phyloP scores from a whole-genome alignment of 2,888 invertebrate genomes.

The Drosophila flavopinicola region DNA sequence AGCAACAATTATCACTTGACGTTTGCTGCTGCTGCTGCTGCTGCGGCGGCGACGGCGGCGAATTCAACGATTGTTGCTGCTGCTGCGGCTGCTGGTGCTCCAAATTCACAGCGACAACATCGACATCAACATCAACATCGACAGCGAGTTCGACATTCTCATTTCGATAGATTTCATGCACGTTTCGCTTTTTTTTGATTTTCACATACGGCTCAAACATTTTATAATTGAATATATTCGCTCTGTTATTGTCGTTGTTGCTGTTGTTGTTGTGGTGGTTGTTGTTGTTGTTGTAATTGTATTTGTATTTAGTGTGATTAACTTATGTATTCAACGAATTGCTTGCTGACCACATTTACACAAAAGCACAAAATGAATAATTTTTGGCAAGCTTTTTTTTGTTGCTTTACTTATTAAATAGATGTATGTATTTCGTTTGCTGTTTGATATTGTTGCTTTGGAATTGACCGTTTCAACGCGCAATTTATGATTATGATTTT shows the following conservation, averaged over 20 bases:
- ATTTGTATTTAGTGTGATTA: constrained; percentile 10
- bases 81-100: constrained; percentile 63
- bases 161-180: constrained; percentile 76
- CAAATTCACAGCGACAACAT: constrained; percentile 68
- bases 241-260: constrained; percentile 26
- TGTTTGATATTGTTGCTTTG: constrained; percentile 25
- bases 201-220: constrained; percentile 85
- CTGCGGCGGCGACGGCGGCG: constrained; percentile 14
- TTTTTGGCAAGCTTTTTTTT: constrained; percentile 30
- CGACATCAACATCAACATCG: constrained; percentile 49
- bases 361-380: constrained; percentile 38
- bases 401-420: constrained; percentile 15
- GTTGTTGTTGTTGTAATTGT: constrained; percentile 5
- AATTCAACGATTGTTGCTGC: constrained; percentile 20
- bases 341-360: constrained; percentile 33
- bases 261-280: constrained; percentile 3
- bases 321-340: constrained; percentile 11
- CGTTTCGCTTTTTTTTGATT: constrained; percentile 83
- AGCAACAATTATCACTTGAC: constrained; percentile 75
- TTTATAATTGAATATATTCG: constrained; percentile 68
- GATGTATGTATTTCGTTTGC: constrained; percentile 29
- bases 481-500: constrained; percentile 42
- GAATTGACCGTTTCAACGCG: constrained; percentile 46
- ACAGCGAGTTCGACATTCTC: constrained; percentile 46
- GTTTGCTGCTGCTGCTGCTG: constrained; percentile 40